A percentile compares a stretch with the other conserved stretches of the same genome.
Conservation (phyloP, 2,797 vertebrate genomes). For the Typhlichthys eigenmanni region DNA sequence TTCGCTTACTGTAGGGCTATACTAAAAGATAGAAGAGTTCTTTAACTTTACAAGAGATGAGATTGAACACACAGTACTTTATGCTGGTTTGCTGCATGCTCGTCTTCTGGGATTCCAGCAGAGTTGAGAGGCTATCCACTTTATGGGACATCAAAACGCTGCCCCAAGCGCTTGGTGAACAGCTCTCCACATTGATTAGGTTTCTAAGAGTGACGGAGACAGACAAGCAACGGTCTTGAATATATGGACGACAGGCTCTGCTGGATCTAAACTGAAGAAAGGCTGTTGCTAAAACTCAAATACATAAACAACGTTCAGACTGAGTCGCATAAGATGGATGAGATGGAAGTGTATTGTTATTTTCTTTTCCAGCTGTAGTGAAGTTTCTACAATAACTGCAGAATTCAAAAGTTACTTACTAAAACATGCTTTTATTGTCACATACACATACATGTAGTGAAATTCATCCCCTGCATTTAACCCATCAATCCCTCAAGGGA, state of each 20-base stretch:
- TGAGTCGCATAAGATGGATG: too few relatives aligned
- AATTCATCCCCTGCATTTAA: too few relatives aligned
- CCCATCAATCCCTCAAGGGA: too few relatives aligned
- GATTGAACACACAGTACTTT: constrained; percentile 6
- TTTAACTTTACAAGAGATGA: constrained; percentile 24
- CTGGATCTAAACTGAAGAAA: neutral
- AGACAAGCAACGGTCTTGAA: neutral
- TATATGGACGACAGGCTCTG: neutral
- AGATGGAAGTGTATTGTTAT: too few relatives aligned
- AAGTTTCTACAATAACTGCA: too few relatives aligned
- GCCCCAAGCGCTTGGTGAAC: constrained; percentile 11
- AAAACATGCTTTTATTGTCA: too few relatives aligned
- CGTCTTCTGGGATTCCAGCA: neutral
- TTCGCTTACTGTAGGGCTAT: neutral
- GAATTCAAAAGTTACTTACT: too few relatives aligned
- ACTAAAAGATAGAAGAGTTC: constrained; percentile 27
- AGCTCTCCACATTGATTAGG: constrained; percentile 9
- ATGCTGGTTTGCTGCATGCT: neutral
- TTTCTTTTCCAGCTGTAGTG: too few relatives aligned
- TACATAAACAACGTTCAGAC: too few relatives aligned
- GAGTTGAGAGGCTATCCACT: constrained; percentile 6
- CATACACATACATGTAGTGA: too few relatives aligned
- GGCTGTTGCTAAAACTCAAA: too few relatives aligned
- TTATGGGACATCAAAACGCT: constrained; percentile 13
- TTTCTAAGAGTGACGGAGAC: constrained; percentile 12